A percentile compares a stretch with the other conserved stretches of the same genome.
Evolutionary conservation across 2,797 vertebrate species (phyloP).

Genomic region (Trachops cirrhosus): DNA sequence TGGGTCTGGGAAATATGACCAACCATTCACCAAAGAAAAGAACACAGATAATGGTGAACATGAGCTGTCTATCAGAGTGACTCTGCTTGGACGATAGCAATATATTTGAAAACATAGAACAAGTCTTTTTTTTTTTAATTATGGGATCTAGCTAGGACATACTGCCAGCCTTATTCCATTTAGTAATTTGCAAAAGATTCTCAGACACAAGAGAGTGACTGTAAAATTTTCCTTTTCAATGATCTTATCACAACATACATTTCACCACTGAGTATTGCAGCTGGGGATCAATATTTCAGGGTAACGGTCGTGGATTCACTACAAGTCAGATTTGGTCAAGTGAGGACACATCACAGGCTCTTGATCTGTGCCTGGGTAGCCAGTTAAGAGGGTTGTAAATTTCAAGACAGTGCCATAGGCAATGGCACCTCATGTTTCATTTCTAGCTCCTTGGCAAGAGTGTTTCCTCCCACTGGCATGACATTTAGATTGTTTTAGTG

Average conservation of each 20-base stretch:
- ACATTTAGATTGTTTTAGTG: conserved; percentile 70
- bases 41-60: not conserved
- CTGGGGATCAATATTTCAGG: conserved; percentile 33
- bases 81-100: not conserved
- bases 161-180: not conserved
- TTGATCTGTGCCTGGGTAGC: not conserved
- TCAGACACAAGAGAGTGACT: not conserved
- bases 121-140: not conserved
- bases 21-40: not conserved
- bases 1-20: not conserved
- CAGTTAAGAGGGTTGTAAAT: conserved; percentile 48
- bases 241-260: not conserved
- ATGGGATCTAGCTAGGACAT: not conserved
- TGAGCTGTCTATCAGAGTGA: not conserved
- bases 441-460: conserved; percentile 64
- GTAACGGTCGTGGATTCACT: not conserved
- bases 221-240: not conserved
- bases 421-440: conserved; percentile 62
- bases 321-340: conserved; percentile 34
- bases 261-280: not conserved
- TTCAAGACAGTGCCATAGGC: conserved; percentile 50
- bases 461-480: conserved; percentile 64
- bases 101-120: not conserved
- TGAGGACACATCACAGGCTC: not conserved
- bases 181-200: conserved; percentile 38